These are phyloP conservation scores for Plotosus lineatus DNA, from an alignment of 2,113 vertebrate species.

Conservation along the genomic window DNA sequence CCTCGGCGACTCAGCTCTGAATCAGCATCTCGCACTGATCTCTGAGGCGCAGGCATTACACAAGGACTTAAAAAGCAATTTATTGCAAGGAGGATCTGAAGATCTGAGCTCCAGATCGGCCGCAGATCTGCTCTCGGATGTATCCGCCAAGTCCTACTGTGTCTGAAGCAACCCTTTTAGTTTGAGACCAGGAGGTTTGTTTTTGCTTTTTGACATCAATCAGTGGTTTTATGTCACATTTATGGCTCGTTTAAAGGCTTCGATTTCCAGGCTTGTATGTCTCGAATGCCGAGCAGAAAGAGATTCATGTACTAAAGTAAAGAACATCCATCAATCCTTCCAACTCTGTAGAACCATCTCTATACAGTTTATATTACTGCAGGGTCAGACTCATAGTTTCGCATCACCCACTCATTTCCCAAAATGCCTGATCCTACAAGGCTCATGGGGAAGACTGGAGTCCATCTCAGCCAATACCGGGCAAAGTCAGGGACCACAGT, in stretches of 20 bases:
- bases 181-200: slow-evolving; percentile 3
- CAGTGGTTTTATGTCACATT: neutral
- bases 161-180: slow-evolving; percentile 17
- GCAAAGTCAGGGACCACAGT: too few relatives aligned
- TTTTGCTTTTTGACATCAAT: slow-evolving; percentile 22
- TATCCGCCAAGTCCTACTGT: slow-evolving; percentile 20
- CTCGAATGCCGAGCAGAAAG: neutral
- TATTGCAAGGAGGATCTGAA: slow-evolving; percentile 31
- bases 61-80: neutral
- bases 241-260: neutral
- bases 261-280: neutral
- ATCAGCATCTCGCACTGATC: neutral
- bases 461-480: too few relatives aligned
- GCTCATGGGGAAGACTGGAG: too few relatives aligned
- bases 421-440: too few relatives aligned
- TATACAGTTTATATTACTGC: neutral
- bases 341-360: neutral
- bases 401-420: too few relatives aligned
- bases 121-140: slow-evolving; percentile 16
- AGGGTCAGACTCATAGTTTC: neutral
- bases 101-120: slow-evolving; percentile 30
- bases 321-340: neutral
- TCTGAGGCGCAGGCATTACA: slow-evolving; percentile 2
- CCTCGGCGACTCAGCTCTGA: slow-evolving; percentile 2
- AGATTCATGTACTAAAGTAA: slow-evolving; percentile 2